Base-by-base conservation (phyloP, 2,888 invertebrate genomes). In the Apodemia duryi region DNA sequence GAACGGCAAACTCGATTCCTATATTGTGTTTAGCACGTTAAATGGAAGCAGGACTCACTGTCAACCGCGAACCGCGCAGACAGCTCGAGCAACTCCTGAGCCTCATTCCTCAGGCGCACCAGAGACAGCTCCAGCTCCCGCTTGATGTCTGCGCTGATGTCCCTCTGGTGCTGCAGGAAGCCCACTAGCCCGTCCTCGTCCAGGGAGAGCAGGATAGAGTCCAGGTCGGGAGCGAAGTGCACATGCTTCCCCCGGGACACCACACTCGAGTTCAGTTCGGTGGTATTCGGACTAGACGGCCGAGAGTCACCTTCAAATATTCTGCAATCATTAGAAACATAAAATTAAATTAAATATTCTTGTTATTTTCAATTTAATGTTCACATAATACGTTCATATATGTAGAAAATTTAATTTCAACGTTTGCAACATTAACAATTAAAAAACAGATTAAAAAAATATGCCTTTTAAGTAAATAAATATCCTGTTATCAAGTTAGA, bases 221-320 rank as follows among this genome's bases (percentile, higher is more conserved):
- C 89, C 57, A 95, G 93, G 78, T 95, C 94, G 0, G 96, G 96
- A 21, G 95, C 94, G 75, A 96, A 94, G 77, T 95, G 96, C 57
- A 96, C 94, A 72, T 94, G 93, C 71, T 92, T 93, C 46, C 85
- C 73, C 13, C 82, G 79, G 0, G 84, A 77, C 63, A 85, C 77
- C 2, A 71, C 67, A 71, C 84, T 85, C 13, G 75, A 68, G 76
- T 85, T 79, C 64, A 79, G 70, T 11, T 74, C 70, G 2, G 46
- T 46, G 5, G 81, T 75, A 6, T 73, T 52, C 66, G 84, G 83
- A 0, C 80, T 77, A 1, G 77, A 70, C 0, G 82, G 73, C 0
- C 82, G 78, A 2, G 82, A 84, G 1, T 80, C 80, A 2, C 78
- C 78, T 10, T 81, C 82, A 21, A 75, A 70, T 2, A 77, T 73